A percentile compares a stretch with the other conserved stretches of the same genome.
These are phyloP conservation scores for Xenopus laevis DNA, from an alignment of 2,113 vertebrate species.

Conservation along the genomic window DNA sequence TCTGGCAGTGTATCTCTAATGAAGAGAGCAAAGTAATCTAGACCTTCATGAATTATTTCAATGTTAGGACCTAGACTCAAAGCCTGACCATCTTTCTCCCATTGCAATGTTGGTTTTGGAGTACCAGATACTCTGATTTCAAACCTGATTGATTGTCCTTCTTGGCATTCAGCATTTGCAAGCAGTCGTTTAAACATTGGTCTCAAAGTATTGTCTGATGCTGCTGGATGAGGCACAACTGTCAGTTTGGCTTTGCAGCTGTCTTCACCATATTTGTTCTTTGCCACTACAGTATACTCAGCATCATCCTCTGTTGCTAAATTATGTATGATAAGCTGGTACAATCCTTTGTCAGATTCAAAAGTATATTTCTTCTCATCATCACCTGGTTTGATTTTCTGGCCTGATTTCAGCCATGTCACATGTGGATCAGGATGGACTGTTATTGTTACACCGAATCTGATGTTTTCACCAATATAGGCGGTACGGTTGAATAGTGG, in stretches of 20 bases:
- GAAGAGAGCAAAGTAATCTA: constrained; percentile 93
- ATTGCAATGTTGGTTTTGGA: constrained; percentile 77
- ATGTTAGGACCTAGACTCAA: constrained; percentile 86
- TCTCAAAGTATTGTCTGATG: constrained; percentile 84
- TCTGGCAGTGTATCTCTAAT: constrained; percentile 88
- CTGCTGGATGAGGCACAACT: constrained; percentile 81
- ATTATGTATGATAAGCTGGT: constrained; percentile 84
- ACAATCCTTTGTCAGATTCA: constrained; percentile 88
- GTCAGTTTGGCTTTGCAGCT: constrained; percentile 93
- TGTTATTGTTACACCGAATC: constrained; percentile 93
- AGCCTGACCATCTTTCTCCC: constrained; percentile 93
- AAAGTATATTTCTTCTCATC: constrained; percentile 93
- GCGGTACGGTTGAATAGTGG: constrained; percentile 87
- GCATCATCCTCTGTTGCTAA: constrained; percentile 83
- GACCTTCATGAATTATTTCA: constrained; percentile 90
- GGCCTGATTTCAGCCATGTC: constrained; percentile 92
- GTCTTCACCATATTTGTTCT: constrained; percentile 90
- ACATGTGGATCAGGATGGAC: constrained; percentile 95
- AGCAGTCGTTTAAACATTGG: constrained; percentile 98
- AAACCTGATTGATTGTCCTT: constrained; percentile 89
- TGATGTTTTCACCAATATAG: constrained; percentile 84
- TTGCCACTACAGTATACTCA: constrained; percentile 88
- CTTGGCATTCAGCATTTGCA: constrained; percentile 89
- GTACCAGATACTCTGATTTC: constrained; percentile 92
- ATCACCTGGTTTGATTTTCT: constrained; percentile 86